A percentile compares a stretch with the other conserved stretches of the same genome.
These are phyloP conservation scores for Merluccius polli DNA, from an alignment of 2,797 vertebrate genomes.

Conservation along the genomic window DNA sequence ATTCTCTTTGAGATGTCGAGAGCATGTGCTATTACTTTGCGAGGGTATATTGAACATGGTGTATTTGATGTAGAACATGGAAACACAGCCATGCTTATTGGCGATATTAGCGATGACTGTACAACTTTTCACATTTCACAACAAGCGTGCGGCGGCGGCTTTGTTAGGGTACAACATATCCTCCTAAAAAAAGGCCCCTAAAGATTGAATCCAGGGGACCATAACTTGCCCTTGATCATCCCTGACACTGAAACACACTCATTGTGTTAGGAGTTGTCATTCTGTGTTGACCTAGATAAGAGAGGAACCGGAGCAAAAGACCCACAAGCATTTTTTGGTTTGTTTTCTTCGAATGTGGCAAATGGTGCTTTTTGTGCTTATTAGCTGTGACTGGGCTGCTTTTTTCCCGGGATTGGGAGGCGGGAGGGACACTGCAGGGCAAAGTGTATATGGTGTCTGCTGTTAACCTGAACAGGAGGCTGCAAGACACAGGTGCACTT, in stretches of 20 bases:
- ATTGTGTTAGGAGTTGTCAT: conserved; percentile 53
- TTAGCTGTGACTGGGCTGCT: background rate
- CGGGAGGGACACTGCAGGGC: background rate
- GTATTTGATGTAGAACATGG: background rate
- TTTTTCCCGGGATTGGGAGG: background rate
- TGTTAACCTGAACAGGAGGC: background rate
- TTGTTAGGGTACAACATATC: background rate
- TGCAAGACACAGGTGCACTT: background rate
- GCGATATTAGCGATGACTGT: background rate
- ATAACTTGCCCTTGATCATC: background rate
- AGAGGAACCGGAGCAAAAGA: conserved; percentile 31
- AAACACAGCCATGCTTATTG: background rate
- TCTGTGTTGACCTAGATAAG: conserved; percentile 54
- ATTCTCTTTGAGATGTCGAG: background rate
- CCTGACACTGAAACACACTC: background rate
- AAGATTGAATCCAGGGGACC: too few species aligned
- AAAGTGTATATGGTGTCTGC: background rate
- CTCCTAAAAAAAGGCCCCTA: background rate
- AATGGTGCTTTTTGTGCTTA: background rate
- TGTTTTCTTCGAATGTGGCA: background rate
- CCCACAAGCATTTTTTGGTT: conserved; percentile 12
- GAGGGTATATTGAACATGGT: background rate
- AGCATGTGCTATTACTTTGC: background rate
- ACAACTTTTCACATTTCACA: too few species aligned
- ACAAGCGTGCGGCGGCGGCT: background rate